Evolutionary conservation across 1,140 invertebrate species (phyloP).

Genomic region (Telenomus remus): DNA sequence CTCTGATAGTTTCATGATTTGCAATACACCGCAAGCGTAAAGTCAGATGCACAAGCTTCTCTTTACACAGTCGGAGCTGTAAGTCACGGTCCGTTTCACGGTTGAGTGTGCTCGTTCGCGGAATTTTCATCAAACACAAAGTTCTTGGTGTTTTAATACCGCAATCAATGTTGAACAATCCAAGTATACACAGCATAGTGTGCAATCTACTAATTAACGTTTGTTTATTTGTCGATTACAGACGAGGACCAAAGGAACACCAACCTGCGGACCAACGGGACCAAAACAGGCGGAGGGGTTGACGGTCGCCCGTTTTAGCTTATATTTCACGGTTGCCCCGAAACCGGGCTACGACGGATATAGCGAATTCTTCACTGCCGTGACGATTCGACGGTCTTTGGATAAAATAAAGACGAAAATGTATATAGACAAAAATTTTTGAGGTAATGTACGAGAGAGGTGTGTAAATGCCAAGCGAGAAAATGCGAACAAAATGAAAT

Average conservation of each 20-base stretch:
- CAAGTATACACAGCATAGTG: background rate
- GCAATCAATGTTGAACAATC: constrained; percentile 29
- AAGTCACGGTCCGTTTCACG: constrained; percentile 1
- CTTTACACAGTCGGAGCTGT: background rate
- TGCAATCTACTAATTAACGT: constrained; percentile 25
- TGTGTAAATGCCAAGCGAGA: constrained; percentile 1
- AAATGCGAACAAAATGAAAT: background rate
- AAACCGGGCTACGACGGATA: constrained; percentile 61
- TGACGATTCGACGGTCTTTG: constrained; percentile 57
- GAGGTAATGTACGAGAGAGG: constrained; percentile 34
- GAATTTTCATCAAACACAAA: constrained; percentile 26
- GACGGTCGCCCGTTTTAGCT: constrained; percentile 2
- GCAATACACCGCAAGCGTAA: background rate
- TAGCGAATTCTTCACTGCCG: constrained; percentile 68
- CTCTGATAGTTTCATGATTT: background rate
- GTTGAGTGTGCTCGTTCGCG: background rate
- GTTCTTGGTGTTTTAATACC: constrained; percentile 17
- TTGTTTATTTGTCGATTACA: constrained; percentile 61
- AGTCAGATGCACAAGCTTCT: background rate
- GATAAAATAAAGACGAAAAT: constrained; percentile 15
- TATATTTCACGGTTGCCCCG: background rate
- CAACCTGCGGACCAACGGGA: constrained; percentile 76
- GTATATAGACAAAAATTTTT: constrained; percentile 11
- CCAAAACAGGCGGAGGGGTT: constrained; percentile 72
- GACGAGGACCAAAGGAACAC: constrained; percentile 74